phyloP scores from a whole-genome alignment of 2,888 invertebrate species.

The Dasysyrphus tricinctus region DNA sequence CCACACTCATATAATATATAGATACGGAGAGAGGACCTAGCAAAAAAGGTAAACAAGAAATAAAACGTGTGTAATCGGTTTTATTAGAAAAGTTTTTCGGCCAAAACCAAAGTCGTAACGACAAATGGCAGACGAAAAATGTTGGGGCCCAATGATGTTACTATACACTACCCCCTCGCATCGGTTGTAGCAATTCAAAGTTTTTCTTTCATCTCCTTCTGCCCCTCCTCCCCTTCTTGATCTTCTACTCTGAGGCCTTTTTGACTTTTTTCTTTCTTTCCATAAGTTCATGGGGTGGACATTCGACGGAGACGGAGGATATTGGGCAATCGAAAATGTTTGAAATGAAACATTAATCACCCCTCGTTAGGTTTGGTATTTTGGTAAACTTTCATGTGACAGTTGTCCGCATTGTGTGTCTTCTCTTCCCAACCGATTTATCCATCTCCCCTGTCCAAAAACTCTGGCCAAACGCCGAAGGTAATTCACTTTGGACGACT shows the following conservation, averaged over 20 bases:
- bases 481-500: slow-evolving; percentile 36
- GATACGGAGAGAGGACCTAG: neutral
- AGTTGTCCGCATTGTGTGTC: slow-evolving; percentile 35
- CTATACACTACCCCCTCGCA: neutral
- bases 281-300: neutral
- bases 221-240: neutral
- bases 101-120: slow-evolving; percentile 60
- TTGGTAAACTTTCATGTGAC: slow-evolving; percentile 72
- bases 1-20: neutral
- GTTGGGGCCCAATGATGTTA: slow-evolving; percentile 51
- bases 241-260: neutral
- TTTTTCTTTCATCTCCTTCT: slow-evolving; percentile 32
- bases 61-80: slow-evolving; percentile 76
- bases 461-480: neutral
- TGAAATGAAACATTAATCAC: slow-evolving; percentile 72
- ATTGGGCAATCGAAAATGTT: slow-evolving; percentile 45
- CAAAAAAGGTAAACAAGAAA: slow-evolving; percentile 72
- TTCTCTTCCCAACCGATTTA: neutral
- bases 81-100: slow-evolving; percentile 77
- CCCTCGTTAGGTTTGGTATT: slow-evolving; percentile 70
- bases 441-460: neutral
- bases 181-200: slow-evolving; percentile 42
- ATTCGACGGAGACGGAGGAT: neutral
- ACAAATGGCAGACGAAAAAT: slow-evolving; percentile 51
- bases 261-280: slow-evolving; percentile 4